Base-by-base conservation (phyloP, 1,140 invertebrate species). In the Euwallacea similis region DNA sequence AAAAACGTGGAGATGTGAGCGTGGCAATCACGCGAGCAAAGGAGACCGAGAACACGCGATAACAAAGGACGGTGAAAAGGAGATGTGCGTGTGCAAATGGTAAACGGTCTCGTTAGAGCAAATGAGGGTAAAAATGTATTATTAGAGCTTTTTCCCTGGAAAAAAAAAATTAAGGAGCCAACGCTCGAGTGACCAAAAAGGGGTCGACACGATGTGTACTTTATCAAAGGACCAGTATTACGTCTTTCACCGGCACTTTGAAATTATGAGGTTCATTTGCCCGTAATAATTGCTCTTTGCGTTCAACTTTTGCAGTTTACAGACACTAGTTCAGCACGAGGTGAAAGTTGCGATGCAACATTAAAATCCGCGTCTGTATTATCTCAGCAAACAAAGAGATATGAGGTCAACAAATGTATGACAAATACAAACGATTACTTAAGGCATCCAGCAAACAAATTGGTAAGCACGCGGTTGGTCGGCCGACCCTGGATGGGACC, bases 101-200 rank as follows among this genome's bases (percentile, higher is more conserved):
- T 53, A 65, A 65, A 50, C 21, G 21, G 7, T 54, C 33, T 54
- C 54, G 16, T 53, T 55, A 16, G 47, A 66, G 6, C 42, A 67
- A 56, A 59, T 58, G 10, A 44, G 65, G 65, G 54, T 54, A 55
- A 59, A 67, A 67, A 46, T 58, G 54, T 43, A 55, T 67, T 58
- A 67, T 67, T 58, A 66, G 16, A 10, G 11, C n/a, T n/a, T 15
- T 15, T 58, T 58, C 21, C 13, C 9, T 13, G 6, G 13, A 50
- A 50, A 50, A 50, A 50, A 50, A 50, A 50, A 47, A 47, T 47
- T 33, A 33, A 33, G 21, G 21, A 33, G 21, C 21, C 21, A 33
- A 33, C 21, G 21, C 21, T 33, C 21, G 21, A 33, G 21, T 33
- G 21, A 33, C 4, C 4, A 33, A 33, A 33, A 2, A 33, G 21